Conservation (phyloP, 2,888 invertebrate genomes). For the Alloplasta piceator region DNA sequence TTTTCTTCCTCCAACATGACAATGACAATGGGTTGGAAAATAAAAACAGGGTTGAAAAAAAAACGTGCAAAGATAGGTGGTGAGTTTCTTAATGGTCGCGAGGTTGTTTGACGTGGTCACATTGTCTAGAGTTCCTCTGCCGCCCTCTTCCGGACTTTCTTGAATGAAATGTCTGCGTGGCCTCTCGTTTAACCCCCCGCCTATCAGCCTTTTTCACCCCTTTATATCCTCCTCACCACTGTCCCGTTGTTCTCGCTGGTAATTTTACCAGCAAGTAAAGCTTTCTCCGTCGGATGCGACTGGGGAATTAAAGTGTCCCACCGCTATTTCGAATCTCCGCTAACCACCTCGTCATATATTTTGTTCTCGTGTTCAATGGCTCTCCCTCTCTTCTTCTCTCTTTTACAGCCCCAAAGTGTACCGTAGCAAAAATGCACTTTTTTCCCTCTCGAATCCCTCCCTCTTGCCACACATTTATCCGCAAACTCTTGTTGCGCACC, state of each 20-base stretch:
- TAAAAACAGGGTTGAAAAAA: too few species aligned
- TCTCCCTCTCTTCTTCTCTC: neutral
- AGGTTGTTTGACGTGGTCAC: neutral
- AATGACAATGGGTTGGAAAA: too few species aligned
- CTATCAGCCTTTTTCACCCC: neutral
- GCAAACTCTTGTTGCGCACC: neutral
- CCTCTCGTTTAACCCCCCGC: neutral
- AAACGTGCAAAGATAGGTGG: neutral
- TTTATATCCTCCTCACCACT: neutral
- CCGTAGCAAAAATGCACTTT: neutral
- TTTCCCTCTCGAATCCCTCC: neutral
- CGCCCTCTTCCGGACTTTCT: neutral
- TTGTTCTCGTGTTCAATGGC: conserved; percentile 8
- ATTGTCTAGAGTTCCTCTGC: neutral
- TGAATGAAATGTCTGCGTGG: neutral
- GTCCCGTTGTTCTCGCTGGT: conserved; percentile 3
- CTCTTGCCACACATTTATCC: neutral
- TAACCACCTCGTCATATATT: conserved; percentile 11
- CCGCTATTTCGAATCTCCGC: conserved; percentile 24
- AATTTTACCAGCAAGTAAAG: conserved; percentile 20
- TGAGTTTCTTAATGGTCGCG: neutral
- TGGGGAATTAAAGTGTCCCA: conserved; percentile 10
- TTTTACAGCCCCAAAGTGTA: neutral
- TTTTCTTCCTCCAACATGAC: too few species aligned
- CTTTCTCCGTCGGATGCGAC: conserved; percentile 10